Base-by-base conservation (phyloP, 1,140 invertebrate genomes). In the Drosophila paulistorum region DNA sequence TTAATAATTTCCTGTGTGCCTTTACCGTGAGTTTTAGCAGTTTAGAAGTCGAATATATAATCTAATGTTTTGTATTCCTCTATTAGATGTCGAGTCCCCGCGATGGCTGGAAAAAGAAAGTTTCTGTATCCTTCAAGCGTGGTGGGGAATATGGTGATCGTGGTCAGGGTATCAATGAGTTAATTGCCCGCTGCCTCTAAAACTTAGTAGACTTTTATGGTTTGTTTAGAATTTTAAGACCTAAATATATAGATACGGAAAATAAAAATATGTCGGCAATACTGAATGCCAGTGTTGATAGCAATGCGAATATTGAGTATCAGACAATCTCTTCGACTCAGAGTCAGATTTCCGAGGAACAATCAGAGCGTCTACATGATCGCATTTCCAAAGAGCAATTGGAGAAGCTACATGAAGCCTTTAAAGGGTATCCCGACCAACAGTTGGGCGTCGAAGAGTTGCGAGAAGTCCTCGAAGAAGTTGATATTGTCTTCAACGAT, bases 101-200 rank as follows among this genome's bases (percentile, higher is more conserved):
- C 13, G 89, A 92, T 73, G 91, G 91, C 6, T 92, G 87, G 87
- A 71, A 90, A 23, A 87, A 91, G 10, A 92, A 92, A 64, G 90
- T 91, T 0, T 90, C 90, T 1, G 86, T 92, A 0, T 61, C 87
- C 1, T 92, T 70, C 39, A 87, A 89, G 35, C 79, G 90, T 26
- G 91, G 91, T 7, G 91, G 91, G 7, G 91, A 92, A 57, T 92
- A 92, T 63, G 91, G 91, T 33, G 79, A 91, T 71, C 81, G 91
- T 33, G 83, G 81, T 17, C 69, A 60, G 63, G 73, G 62, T 14
- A 90, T 92, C 42, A 92, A 92, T 71, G 91, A 91, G 4, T 48
- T 92, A 30, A 64, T 92, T 59, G 75, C 71, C 20, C 80, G 90
- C 61, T 92, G 91, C 65, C 59, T 92, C 13, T 92, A 90, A 74